These are phyloP conservation scores for Mobula birostris DNA, from an alignment of 2,113 vertebrate genomes.

Conservation along the genomic window DNA sequence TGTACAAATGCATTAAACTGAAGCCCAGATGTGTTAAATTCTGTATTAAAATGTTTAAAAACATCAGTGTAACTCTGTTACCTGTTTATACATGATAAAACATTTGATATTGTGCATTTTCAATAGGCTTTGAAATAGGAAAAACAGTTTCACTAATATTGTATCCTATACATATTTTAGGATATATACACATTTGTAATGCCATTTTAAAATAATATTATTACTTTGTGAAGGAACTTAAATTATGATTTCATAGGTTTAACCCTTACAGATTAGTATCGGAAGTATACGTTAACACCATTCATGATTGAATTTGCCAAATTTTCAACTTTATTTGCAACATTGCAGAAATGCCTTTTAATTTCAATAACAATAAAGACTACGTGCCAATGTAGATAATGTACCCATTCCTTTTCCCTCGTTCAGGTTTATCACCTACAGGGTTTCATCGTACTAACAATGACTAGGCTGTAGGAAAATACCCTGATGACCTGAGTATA, in stretches of 20 bases:
- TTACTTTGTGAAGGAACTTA: not conserved
- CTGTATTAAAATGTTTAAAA: not conserved
- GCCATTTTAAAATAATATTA: not conserved
- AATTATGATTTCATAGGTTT: too few species aligned
- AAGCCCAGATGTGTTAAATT: not conserved
- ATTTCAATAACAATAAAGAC: not conserved
- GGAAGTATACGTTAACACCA: not conserved
- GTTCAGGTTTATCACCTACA: not conserved
- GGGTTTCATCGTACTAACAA: conserved; percentile 9
- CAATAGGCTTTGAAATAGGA: not conserved
- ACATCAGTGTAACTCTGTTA: not conserved
- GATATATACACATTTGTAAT: not conserved
- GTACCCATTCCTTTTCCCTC: not conserved
- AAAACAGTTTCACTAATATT: not conserved
- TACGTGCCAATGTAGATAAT: too few species aligned
- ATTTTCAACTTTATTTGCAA: not conserved
- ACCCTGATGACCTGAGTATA: not conserved
- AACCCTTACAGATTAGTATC: not conserved
- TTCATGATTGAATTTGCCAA: not conserved
- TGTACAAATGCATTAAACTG: not conserved
- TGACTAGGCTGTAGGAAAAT: conserved; percentile 10
- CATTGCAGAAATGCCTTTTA: conserved; percentile 28
- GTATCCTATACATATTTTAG: not conserved
- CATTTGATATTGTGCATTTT: not conserved
- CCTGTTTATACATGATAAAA: not conserved